A percentile compares a stretch with the other conserved stretches of the same genome.
phyloP scores from a whole-genome alignment of 2,888 invertebrate genomes.

The Deroplatys truncata region DNA sequence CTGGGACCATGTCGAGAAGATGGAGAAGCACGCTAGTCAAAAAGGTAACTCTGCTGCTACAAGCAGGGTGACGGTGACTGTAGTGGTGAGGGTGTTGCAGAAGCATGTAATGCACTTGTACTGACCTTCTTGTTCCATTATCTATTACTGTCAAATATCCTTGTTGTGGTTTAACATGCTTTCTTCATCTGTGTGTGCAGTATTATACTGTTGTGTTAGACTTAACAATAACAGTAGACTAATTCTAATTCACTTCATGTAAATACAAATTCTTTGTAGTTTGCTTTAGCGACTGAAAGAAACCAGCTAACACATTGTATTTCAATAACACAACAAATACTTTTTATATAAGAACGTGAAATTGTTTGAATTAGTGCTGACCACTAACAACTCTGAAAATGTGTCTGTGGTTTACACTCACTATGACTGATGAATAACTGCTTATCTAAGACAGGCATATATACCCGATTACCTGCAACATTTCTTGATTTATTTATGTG shows the following conservation, averaged over 20 bases:
- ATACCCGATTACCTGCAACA: too few relatives aligned
- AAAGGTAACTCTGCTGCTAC: conserved; percentile 51
- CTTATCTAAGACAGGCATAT: too few relatives aligned
- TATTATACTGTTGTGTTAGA: not conserved
- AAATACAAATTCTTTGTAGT: not conserved
- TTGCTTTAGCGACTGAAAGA: too few relatives aligned
- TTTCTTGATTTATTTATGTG: too few relatives aligned
- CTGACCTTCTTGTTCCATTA: not conserved
- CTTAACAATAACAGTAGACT: not conserved
- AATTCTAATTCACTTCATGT: not conserved
- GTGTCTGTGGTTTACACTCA: too few relatives aligned
- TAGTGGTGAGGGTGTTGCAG: not conserved
- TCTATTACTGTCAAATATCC: not conserved
- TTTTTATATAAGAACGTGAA: too few relatives aligned
- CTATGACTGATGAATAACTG: too few relatives aligned
- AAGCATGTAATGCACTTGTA: not conserved
- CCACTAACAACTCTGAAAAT: too few relatives aligned
- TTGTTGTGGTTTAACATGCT: not conserved
- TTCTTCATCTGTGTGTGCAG: not conserved
- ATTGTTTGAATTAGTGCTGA: too few relatives aligned
- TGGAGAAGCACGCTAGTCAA: conserved; percentile 79
- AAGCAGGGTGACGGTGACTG: not conserved
- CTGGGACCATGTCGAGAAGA: conserved; percentile 80
- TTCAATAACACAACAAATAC: too few relatives aligned
- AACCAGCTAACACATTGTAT: too few relatives aligned